A percentile compares a stretch with the other conserved stretches of the same genome.
phyloP scores from a whole-genome alignment of 2,797 vertebrate species.

The Merluccius polli region DNA sequence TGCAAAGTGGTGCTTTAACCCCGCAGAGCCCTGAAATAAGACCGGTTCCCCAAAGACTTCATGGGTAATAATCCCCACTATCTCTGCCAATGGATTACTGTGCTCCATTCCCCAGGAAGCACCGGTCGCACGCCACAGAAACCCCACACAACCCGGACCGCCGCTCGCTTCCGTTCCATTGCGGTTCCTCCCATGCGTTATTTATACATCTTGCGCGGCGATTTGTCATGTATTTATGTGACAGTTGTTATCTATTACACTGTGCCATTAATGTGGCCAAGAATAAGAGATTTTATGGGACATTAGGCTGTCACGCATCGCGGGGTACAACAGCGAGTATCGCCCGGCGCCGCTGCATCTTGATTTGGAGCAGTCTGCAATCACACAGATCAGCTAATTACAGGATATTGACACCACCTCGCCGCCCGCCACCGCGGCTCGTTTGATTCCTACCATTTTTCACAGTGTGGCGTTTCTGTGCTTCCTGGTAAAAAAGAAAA shows the following conservation, averaged over 20 bases:
- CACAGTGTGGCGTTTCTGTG: slow-evolving; percentile 46
- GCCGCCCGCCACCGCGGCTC: slow-evolving; percentile 34
- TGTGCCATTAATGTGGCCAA: slow-evolving; percentile 60
- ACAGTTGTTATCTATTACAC: slow-evolving; percentile 66
- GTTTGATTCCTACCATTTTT: slow-evolving; percentile 46
- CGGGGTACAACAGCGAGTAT: slow-evolving; percentile 35
- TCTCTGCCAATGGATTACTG: slow-evolving; percentile 16
- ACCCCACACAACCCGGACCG: background rate
- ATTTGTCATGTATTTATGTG: slow-evolving; percentile 68
- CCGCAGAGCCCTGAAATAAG: slow-evolving; percentile 36
- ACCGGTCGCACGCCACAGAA: background rate
- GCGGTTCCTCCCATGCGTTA: slow-evolving; percentile 42
- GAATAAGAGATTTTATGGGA: slow-evolving; percentile 69
- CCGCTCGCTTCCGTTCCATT: slow-evolving; percentile 31
- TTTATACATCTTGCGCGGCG: slow-evolving; percentile 49
- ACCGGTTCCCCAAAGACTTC: slow-evolving; percentile 48
- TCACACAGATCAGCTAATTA: slow-evolving; percentile 56
- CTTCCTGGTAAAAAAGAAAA: slow-evolving; percentile 49
- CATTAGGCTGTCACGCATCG: slow-evolving; percentile 61
- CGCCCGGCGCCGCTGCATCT: slow-evolving; percentile 40
- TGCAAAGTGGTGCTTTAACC: slow-evolving; percentile 40
- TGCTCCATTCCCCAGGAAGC: background rate
- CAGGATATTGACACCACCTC: slow-evolving; percentile 54
- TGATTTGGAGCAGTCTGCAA: slow-evolving; percentile 36
- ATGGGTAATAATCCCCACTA: slow-evolving; percentile 49